Conservation (phyloP, 2,888 invertebrate genomes). For the Pollenia amentaria region DNA sequence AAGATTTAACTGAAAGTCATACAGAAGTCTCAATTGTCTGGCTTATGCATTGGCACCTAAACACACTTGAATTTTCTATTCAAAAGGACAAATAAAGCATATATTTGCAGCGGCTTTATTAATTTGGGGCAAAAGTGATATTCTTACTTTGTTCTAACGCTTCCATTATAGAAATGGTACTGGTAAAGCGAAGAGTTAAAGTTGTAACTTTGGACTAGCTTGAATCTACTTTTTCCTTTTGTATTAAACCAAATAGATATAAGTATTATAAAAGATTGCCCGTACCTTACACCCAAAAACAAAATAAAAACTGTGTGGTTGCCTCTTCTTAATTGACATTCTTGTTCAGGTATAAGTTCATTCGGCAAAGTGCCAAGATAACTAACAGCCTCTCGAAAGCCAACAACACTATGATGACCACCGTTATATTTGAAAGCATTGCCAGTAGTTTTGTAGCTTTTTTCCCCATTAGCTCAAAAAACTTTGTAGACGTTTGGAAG, state of each 20-base stretch:
- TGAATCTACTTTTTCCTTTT: too few relatives aligned
- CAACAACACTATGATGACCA: slow-evolving; percentile 13
- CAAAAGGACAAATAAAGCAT: background rate
- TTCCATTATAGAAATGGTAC: too few relatives aligned
- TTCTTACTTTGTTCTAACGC: background rate
- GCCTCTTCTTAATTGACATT: slow-evolving; percentile 20
- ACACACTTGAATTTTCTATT: background rate
- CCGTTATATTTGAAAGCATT: background rate
- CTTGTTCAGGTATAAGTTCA: slow-evolving; percentile 50
- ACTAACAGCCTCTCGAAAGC: background rate
- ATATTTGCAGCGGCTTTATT: background rate
- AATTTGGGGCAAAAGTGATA: background rate
- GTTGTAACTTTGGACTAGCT: too few relatives aligned
- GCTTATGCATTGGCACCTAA: slow-evolving; percentile 9
- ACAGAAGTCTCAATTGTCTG: slow-evolving; percentile 18
- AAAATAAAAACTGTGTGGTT: background rate
- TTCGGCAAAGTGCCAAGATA: slow-evolving; percentile 55
- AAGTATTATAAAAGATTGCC: too few relatives aligned
- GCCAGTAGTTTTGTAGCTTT: background rate
- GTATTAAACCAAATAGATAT: too few relatives aligned
- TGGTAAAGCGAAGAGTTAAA: too few relatives aligned
- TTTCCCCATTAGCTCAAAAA: background rate
- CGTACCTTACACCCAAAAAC: too few relatives aligned
- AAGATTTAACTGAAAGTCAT: slow-evolving; percentile 27
- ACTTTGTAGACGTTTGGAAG: slow-evolving; percentile 15